Base-by-base conservation (phyloP, 2,113 vertebrate species). In the Murina feae region DNA sequence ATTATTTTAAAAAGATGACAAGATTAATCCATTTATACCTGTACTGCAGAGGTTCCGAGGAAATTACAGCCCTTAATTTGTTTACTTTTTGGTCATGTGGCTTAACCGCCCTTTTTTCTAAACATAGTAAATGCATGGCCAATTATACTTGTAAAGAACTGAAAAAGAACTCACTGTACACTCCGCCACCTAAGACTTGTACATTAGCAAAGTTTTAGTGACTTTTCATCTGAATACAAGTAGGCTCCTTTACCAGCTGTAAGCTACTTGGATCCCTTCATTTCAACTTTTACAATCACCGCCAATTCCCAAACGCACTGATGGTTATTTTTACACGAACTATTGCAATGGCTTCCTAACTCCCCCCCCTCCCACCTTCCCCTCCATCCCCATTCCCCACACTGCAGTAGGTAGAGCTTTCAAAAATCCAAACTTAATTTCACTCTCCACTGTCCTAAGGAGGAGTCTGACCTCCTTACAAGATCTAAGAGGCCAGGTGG, bases 71-170 rank as follows among this genome's bases (percentile, higher is more conserved):
- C 35, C 44, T 66, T 78, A 66, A n/a, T 72, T 87, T 69, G 71
- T 93, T 88, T 66, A 51, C 32, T 49, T 89, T 90, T 86, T 88
- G 76, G 86, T 88, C 65, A 91, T 47, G 66, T 66, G 79, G 47
- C 44, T 96, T 89, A 96, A 66, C 35, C 81, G 9, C 68, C 92
- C 4, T 75, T 85, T 76, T 65, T 76, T 53, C 42, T 53, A 79
- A 94, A 86, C 53, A 87, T 0, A 71, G 21, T 85, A 94, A 90
- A 80, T 63, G 92, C 20, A 66, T 30, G 25, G 47, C 20, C 39
- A 94, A 92, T 90, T 93, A 90, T 51, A 88, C 37, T 58, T 86
- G 25, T 76, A 86, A 94, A 89, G 87, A 91, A 89, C 71, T 85
- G 23, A 28, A 47, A 89, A 81, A 90, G 49, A 80, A 90, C 9